These are phyloP conservation scores for Ips typographus DNA, from an alignment of 1,140 invertebrate species.

Conservation along the genomic window DNA sequence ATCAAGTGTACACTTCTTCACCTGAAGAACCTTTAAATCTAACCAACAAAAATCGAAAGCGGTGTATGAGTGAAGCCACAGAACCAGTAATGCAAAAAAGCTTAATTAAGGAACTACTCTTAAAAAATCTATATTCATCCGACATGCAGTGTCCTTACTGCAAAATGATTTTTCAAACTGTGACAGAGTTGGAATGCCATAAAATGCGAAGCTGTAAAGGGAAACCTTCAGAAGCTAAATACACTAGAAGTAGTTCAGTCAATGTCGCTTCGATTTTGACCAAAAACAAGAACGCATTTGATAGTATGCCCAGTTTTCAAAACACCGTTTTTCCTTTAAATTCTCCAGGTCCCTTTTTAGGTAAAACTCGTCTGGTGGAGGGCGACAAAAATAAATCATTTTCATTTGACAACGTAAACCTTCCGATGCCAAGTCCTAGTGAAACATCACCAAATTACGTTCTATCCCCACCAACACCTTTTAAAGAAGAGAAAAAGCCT, in stretches of 20 bases:
- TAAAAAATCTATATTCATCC: constrained; percentile 58
- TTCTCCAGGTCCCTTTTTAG: constrained; percentile 76
- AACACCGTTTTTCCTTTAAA: constrained; percentile 60
- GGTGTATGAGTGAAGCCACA: constrained; percentile 58
- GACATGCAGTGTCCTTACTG: constrained; percentile 51
- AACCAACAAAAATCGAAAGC: constrained; percentile 63
- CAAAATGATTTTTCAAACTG: constrained; percentile 53
- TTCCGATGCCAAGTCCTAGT: constrained; percentile 15
- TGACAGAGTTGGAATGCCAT: constrained; percentile 51
- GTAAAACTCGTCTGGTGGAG: constrained; percentile 77
- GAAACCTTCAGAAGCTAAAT: constrained; percentile 44
- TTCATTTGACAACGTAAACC: constrained; percentile 48
- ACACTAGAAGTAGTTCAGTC: constrained; percentile 49
- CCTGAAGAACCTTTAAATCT: constrained; percentile 66
- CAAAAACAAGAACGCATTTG: constrained; percentile 51
- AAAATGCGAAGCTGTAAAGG: constrained; percentile 51
- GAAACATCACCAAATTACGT: constrained; percentile 35
- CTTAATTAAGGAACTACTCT: constrained; percentile 78
- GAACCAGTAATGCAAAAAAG: constrained; percentile 48
- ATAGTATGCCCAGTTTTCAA: constrained; percentile 50
- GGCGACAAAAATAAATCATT: constrained; percentile 52
- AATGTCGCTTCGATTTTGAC: constrained; percentile 52
- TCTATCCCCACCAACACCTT: constrained; percentile 36
- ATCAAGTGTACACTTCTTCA: constrained; percentile 9
- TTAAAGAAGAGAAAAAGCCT: constrained; percentile 50